A percentile compares a stretch with the other conserved stretches of the same genome.
phyloP scores from a whole-genome alignment of 2,888 invertebrate genomes.

The Ormyrus thymus region DNA sequence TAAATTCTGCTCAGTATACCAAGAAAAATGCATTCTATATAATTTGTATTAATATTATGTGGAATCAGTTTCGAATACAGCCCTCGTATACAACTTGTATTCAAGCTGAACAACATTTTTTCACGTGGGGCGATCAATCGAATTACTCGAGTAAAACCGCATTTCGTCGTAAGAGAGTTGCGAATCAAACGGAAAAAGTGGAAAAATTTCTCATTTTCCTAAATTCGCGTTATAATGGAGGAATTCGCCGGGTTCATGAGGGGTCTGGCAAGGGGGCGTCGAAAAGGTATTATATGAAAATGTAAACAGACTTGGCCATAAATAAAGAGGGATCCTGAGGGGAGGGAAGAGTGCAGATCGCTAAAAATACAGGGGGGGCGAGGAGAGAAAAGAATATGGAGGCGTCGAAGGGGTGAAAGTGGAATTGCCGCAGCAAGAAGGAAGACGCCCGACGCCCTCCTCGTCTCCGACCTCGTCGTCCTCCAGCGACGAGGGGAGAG shows the following conservation, averaged over 20 bases:
- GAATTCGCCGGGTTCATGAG: slow-evolving; percentile 31
- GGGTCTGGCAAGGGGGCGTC: slow-evolving; percentile 17
- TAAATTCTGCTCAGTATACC: too few species aligned
- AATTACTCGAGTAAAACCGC: background rate
- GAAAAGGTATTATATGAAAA: slow-evolving; percentile 53
- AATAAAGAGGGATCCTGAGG: slow-evolving; percentile 29
- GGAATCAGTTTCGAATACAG: too few species aligned
- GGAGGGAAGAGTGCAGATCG: slow-evolving; percentile 31
- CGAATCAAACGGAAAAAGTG: background rate
- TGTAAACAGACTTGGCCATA: slow-evolving; percentile 46
- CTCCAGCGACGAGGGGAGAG: slow-evolving; percentile 4
- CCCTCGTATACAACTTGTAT: too few species aligned
- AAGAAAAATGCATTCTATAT: too few species aligned
- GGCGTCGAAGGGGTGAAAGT: slow-evolving; percentile 36
- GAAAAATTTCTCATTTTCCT: background rate
- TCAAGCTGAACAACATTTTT: too few species aligned
- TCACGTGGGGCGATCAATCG: too few species aligned
- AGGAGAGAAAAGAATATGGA: slow-evolving; percentile 33
- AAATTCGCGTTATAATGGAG: slow-evolving; percentile 30
- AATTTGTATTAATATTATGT: too few species aligned
- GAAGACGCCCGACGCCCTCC: slow-evolving; percentile 23
- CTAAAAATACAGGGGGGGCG: slow-evolving; percentile 34
- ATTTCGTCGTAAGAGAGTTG: background rate
- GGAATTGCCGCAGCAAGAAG: slow-evolving; percentile 20
- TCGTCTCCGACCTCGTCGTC: background rate